Base-by-base conservation (phyloP, 2,797 vertebrate genomes). In the Sphenodon punctatus region DNA sequence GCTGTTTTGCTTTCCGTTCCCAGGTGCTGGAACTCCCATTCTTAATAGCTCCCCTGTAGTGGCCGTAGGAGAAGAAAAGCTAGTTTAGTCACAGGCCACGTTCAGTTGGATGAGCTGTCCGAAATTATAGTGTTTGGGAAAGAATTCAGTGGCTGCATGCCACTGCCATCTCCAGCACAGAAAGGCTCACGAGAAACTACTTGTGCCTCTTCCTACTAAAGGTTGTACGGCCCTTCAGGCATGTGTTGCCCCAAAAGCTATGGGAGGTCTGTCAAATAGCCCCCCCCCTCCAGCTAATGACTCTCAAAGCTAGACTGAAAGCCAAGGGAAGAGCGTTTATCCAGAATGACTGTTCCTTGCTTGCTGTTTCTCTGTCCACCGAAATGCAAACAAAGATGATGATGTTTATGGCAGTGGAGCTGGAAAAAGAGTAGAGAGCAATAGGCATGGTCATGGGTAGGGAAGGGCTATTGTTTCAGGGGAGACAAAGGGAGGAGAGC, bases 161-260 rank as follows among this genome's bases (percentile, higher is more conserved):
- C 2, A 4, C 4, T 1, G 1, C 17, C 6, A 5, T 53, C 23
- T 2, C 0, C 1, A 1, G 15, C 8, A 36, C 5, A 0, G n/a
- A n/a, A n/a, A n/a, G n/a, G n/a, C n/a, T n/a, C n/a, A n/a, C n/a
- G n/a, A n/a, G n/a, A n/a, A n/a, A n/a, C n/a, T n/a, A n/a, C n/a
- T n/a, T 4, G n/a, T 39, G 30, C 12, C 8, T 39, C 22, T 8
- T 4, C 1, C 0, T 11, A 4, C 19, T 13, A 15, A n/a, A n/a
- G n/a, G n/a, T n/a, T n/a, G n/a, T n/a, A n/a, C n/a, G n/a, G n/a
- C n/a, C n/a, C n/a, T n/a, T n/a, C n/a, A n/a, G n/a, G n/a, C n/a
- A n/a, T n/a, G n/a, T n/a, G n/a, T n/a, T n/a, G n/a, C n/a, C n/a
- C n/a, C n/a, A n/a, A n/a, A n/a, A n/a, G n/a, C n/a, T n/a, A n/a